Base-by-base conservation (phyloP, 2,113 vertebrate species). In the Hydropotes inermis region DNA sequence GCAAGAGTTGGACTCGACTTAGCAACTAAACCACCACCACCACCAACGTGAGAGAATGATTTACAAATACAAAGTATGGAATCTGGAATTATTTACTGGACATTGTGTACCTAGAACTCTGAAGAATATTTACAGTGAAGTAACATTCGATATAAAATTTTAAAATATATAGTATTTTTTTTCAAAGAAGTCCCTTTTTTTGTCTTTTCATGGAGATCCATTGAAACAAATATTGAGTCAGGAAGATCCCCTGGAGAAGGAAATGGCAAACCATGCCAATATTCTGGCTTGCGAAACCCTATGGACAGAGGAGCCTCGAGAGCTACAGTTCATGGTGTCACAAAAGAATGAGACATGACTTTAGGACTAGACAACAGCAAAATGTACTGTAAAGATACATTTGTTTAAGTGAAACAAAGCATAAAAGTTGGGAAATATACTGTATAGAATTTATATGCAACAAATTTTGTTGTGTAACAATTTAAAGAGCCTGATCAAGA, bases 391-490 rank as follows among this genome's bases (percentile, higher is more conserved):
- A 67, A 78, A 89, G 10, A 83, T 82, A 36, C 1, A 45, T 97
- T 74, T 90, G 7, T 54, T 3, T 85, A 87, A 64, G 9, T 36
- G 57, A 30, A 55, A 50, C 86, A 45, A 79, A 89, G 87, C 57
- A 61, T 55, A 92, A 52, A 86, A 52, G 6, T 50, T 85, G 25
- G n/a, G 28, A 97, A 92, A 58, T 64, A 60, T 94, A 28, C 54
- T 79, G 5, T 57, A 10, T 30, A 4, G 0, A 2, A 64, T 89
- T 60, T 57, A 76, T 89, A 43, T 61, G 67, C 45, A 81, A 43
- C 25, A 74, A 74, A 17, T 79, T 78, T 92, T 60, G 30, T 27
- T 74, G 5, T 60, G 16, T 23, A 83, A 74, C 5, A 64, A 76
- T 89, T 36, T 16, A 27, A n/a, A 92, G 8, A 78, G 17, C n/a